Percentiles rank a stretch among this genome's conserved stretches.
Conservation (phyloP, 1,140 invertebrate species). For the Drosophila tropicalis region DNA sequence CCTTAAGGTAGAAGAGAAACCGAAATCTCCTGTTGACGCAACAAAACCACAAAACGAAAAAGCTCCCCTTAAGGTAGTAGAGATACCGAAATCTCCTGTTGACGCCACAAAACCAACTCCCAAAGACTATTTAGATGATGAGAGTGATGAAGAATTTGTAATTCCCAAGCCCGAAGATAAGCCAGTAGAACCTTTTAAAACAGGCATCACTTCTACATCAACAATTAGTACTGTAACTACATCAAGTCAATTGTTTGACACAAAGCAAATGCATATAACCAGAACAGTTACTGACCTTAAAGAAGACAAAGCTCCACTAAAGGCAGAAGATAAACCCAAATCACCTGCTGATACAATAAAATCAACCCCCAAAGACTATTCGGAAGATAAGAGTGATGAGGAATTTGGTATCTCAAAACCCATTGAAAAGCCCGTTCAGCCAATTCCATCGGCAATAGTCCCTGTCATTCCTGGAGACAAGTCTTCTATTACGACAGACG, state of each 20-base stretch:
- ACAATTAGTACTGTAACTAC: no score
- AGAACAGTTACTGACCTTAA: no score
- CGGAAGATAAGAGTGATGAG: no score
- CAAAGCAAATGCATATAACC: no score
- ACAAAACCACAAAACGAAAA: background rate
- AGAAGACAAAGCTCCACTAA: no score
- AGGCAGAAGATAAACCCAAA: no score
- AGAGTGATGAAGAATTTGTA: constrained; percentile 5
- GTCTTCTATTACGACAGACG: background rate
- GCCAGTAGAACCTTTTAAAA: background rate
- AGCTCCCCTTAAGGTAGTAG: background rate
- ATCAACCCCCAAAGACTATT: no score
- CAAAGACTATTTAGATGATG: constrained; percentile 9
- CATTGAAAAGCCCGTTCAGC: background rate
- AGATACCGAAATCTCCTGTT: constrained; percentile 15
- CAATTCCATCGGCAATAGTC: background rate
- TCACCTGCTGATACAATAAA: no score
- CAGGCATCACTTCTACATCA: no score
- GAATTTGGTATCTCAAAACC: constrained; percentile 10
- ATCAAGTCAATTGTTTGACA: no score
- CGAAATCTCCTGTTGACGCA: constrained; percentile 6
- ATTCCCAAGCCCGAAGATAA: background rate
- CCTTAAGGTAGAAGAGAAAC: constrained; percentile 12
- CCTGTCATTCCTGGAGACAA: constrained; percentile 2
- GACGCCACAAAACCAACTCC: background rate